Evolutionary conservation across 2,888 invertebrate genomes (phyloP).

Genomic region (Drosophila subsilvestris): DNA sequence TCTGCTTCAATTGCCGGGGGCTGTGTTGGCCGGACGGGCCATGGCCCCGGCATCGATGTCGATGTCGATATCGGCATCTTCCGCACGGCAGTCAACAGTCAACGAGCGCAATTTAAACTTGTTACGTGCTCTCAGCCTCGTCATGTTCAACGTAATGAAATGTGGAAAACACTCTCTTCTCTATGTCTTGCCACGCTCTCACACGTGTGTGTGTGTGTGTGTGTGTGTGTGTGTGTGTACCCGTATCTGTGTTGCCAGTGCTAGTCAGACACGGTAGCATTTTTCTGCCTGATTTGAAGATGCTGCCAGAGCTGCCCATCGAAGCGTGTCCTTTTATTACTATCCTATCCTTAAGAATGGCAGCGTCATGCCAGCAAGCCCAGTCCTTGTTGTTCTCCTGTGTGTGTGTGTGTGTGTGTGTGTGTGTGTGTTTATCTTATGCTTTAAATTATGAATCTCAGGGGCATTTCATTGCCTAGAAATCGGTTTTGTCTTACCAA

Average conservation of each 20-base stretch:
- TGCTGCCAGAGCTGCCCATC: constrained; percentile 58
- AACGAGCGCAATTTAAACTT: constrained; percentile 79
- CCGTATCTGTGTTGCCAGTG: no score
- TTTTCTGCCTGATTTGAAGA: constrained; percentile 78
- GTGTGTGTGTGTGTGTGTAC: constrained; percentile 24
- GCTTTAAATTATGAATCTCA: constrained; percentile 65
- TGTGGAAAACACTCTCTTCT: constrained; percentile 53
- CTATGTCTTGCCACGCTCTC: constrained; percentile 11
- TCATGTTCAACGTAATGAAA: constrained; percentile 75
- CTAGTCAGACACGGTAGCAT: constrained; percentile 73
- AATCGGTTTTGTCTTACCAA: constrained; percentile 8
- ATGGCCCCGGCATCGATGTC: constrained; percentile 60
- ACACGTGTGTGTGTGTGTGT: constrained; percentile 30
- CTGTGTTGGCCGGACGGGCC: constrained; percentile 36
- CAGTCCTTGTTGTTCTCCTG: constrained; percentile 4
- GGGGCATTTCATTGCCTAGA: constrained; percentile 17
- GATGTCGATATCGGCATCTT: constrained; percentile 61
- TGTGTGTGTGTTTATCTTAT: constrained; percentile 62
- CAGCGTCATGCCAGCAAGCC: constrained; percentile 57
- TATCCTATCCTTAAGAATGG: constrained; percentile 58
- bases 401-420: constrained; percentile 27
- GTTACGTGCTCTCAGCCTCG: constrained; percentile 73
- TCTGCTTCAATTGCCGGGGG: constrained; percentile 72
- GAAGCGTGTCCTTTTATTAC: constrained; percentile 75
- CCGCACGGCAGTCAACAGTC: constrained; percentile 76